A percentile compares a stretch with the other conserved stretches of the same genome.
phyloP scores from a whole-genome alignment of 2,797 vertebrate genomes.

The Lateolabrax maculatus region DNA sequence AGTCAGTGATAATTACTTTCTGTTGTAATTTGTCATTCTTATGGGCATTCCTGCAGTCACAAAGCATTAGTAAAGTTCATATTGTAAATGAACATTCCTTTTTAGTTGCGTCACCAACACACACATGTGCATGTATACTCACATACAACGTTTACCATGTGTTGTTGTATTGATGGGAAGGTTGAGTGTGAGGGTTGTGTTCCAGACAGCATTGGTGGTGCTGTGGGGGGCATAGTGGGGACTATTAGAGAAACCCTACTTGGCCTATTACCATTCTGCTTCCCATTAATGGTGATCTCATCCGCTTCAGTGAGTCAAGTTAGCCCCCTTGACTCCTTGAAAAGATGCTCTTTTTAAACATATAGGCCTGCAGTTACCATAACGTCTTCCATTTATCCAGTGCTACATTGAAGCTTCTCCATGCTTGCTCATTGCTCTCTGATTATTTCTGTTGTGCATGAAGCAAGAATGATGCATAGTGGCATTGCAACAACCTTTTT shows the following conservation, averaged over 20 bases:
- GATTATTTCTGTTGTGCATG: conserved; percentile 7
- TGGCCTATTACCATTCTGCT: conserved; percentile 61
- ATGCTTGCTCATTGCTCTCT: background rate
- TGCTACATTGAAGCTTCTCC: background rate
- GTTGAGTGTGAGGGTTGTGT: conserved; percentile 53
- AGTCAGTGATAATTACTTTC: conserved; percentile 65
- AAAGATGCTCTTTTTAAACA: conserved; percentile 40
- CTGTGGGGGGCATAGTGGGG: conserved; percentile 61
- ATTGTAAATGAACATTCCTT: conserved; percentile 75
- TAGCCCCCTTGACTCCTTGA: conserved; percentile 42
- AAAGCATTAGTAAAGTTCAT: conserved; percentile 47
- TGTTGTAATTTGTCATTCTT: conserved; percentile 51
- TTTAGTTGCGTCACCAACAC: conserved; percentile 55
- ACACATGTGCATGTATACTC: conserved; percentile 39
- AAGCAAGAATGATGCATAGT: background rate
- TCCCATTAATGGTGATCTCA: conserved; percentile 75
- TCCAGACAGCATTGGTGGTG: conserved; percentile 64
- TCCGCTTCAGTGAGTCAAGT: conserved; percentile 61
- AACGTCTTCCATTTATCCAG: background rate
- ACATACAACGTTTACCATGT: conserved; percentile 60
- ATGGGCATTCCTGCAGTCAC: conserved; percentile 42
- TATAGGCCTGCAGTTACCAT: conserved; percentile 22
- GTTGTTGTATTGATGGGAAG: conserved; percentile 60
- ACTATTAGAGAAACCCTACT: conserved; percentile 58
- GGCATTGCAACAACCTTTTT: background rate